phyloP scores from a whole-genome alignment of 2,888 invertebrate genomes.

The Drosophila borborema region DNA sequence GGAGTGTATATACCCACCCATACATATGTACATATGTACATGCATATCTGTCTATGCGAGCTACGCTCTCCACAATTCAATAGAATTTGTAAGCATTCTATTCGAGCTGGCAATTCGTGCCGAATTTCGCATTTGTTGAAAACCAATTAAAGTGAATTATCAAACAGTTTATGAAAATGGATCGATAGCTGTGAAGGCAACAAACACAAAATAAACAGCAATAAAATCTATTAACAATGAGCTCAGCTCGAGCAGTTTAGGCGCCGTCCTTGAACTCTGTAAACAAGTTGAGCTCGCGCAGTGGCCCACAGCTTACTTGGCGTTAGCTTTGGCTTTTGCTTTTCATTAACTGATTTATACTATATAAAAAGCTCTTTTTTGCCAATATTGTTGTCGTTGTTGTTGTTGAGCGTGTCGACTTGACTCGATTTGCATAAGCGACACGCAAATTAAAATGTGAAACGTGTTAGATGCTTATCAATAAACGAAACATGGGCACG shows the following conservation, averaged over 20 bases:
- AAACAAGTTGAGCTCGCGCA: constrained; percentile 27
- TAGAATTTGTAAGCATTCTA: constrained; percentile 17
- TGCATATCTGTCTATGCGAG: neutral
- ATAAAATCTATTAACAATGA: constrained; percentile 20
- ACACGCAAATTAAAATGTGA: constrained; percentile 71
- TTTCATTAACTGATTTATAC: constrained; percentile 36
- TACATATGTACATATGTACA: no score
- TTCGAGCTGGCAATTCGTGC: constrained; percentile 6
- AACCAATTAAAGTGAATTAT: constrained; percentile 42
- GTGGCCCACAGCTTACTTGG: constrained; percentile 19
- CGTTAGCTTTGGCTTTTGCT: constrained; percentile 19
- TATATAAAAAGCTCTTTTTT: constrained; percentile 15
- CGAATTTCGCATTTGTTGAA: constrained; percentile 5
- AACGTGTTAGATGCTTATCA: constrained; percentile 78
- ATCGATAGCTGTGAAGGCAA: neutral
- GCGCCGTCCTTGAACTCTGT: constrained; percentile 58
- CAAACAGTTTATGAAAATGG: constrained; percentile 21
- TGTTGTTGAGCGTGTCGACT: constrained; percentile 55
- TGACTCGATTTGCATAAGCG: constrained; percentile 66
- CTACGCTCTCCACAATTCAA: constrained; percentile 15
- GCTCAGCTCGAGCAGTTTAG: constrained; percentile 24
- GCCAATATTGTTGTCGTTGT: constrained; percentile 16
- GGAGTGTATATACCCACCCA: neutral
- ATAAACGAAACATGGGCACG: constrained; percentile 56
- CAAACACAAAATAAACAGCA: constrained; percentile 1